Base-by-base conservation (phyloP, 2,797 vertebrate genomes). In the Euphonia xanthogaster region DNA sequence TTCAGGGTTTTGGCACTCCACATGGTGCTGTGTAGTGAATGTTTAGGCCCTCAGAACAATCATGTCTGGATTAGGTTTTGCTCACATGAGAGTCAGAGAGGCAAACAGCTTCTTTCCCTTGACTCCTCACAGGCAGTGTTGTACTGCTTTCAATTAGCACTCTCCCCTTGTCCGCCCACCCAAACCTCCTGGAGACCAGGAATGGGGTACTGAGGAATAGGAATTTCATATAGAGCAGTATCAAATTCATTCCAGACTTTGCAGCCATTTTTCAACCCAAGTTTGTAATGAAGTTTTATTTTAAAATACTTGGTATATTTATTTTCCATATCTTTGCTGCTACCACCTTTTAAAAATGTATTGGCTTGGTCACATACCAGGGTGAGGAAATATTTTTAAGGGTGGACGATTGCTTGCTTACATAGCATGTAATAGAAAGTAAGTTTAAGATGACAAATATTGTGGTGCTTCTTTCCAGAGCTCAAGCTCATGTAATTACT, bases 171-270 rank as follows among this genome's bases (percentile, higher is more conserved):
- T 73, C 31, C 0, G 0, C 67, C 51, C 48, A 66, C 55, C 57
- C 47, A 86, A 72, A 67, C 42, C 66, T 94, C 66, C 77, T 87
- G 74, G 66, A 89, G 83, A 51, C 62, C 33, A 48, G 40, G 13
- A 72, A 81, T 25, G 39, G 28, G 33, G 47, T 28, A 76, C 37
- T 5, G 2, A 92, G 45, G 45, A 81, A 53, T 30, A 71, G 73
- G 57, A 57, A 51, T 78, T 92, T 82, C 80, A 76, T 81, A 51
- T 17, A 90, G 51, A 37, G 19, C 10, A 37, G 8, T 44, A n/a
- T 70, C 47, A 60, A 62, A 94, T 89, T 92, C 71, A 79, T 88
- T 95, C 63, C 94, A 93, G 86, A 51, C 33, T 88, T 47, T 82
- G 44, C 31, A 89, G 74, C 39, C 10, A 1, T 86, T 62, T 84